Conservation (phyloP, 2,888 invertebrate species). For the Chrysodeixis includens region DNA sequence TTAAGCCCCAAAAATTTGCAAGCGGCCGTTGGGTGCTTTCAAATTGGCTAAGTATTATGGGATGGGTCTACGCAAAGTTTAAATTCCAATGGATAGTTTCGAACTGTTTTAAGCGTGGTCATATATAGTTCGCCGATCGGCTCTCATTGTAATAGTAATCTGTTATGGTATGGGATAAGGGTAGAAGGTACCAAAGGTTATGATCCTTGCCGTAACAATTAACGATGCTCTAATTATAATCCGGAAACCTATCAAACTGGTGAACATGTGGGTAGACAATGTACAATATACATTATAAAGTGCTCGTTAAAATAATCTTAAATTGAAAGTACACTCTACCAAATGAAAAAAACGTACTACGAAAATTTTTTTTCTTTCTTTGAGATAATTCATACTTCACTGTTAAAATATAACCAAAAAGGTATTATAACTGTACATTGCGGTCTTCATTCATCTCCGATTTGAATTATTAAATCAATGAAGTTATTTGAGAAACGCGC, state of each 20-base stretch:
- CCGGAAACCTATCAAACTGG: neutral
- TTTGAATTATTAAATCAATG: neutral
- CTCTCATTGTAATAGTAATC: neutral
- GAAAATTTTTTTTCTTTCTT: neutral
- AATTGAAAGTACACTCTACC: neutral
- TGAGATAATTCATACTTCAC: neutral
- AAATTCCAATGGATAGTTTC: neutral
- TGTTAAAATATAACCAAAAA: no score
- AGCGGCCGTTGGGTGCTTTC: neutral
- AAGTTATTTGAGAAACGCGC: neutral
- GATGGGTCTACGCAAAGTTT: neutral
- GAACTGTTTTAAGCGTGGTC: neutral
- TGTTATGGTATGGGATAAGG: neutral
- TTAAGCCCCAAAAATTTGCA: conserved; percentile 16
- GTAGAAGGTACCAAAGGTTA: neutral
- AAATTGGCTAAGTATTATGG: conserved; percentile 1
- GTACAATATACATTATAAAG: neutral
- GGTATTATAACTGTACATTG: neutral
- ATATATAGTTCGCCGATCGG: neutral
- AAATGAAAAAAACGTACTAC: neutral
- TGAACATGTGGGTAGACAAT: neutral
- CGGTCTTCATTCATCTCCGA: neutral
- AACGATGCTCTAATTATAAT: neutral
- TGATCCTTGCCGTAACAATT: neutral
- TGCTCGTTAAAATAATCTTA: neutral